Conservation (phyloP, 2,888 invertebrate genomes). For the Trypoxylon attenuatum region DNA sequence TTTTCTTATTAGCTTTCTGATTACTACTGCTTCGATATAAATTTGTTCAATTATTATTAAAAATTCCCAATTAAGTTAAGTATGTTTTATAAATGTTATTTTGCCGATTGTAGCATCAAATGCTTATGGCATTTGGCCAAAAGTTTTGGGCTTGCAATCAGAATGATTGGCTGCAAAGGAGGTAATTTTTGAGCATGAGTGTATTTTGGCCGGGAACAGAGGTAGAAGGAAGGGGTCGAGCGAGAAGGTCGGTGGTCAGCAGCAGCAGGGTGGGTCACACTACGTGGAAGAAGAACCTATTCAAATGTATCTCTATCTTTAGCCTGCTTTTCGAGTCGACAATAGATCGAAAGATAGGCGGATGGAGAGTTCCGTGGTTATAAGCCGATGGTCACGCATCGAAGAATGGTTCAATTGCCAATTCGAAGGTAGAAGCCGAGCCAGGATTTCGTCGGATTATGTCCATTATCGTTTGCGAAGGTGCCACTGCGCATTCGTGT, state of each 20-base stretch:
- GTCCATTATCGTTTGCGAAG: conserved; percentile 14
- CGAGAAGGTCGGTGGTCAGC: background rate
- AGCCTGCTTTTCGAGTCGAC: conserved; percentile 10
- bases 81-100: too few species aligned
- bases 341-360: conserved; percentile 9
- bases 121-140: too few species aligned
- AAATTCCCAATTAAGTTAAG: too few species aligned
- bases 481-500: conserved; percentile 33
- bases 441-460: conserved; percentile 12
- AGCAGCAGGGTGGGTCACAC: conserved; percentile 1
- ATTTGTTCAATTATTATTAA: too few species aligned
- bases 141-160: too few species aligned
- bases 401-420: conserved; percentile 23
- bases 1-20: too few species aligned
- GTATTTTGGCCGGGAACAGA: conserved; percentile 23
- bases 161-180: too few species aligned
- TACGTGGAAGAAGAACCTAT: background rate
- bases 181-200: too few species aligned
- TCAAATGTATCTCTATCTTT: conserved; percentile 31
- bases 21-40: too few species aligned
- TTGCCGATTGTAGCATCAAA: too few species aligned
- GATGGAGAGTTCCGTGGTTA: background rate
- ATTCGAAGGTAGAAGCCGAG: conserved; percentile 18
- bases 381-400: conserved; percentile 35
- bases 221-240: background rate